Conservation (phyloP, 2,888 invertebrate species). For the Lottia gigantea region DNA sequence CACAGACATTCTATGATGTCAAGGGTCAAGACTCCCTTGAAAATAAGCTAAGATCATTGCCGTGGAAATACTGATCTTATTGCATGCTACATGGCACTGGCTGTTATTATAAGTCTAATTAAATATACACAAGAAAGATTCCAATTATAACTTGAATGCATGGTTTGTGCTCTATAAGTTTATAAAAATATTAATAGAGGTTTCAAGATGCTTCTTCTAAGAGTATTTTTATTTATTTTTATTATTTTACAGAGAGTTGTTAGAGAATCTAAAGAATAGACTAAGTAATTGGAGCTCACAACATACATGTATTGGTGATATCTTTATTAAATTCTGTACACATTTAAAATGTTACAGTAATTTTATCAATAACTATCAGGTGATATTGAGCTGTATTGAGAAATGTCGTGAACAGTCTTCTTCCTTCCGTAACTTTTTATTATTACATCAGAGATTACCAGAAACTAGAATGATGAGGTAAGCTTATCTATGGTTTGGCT, state of each 20-base stretch:
- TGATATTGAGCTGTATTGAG: conserved; percentile 60
- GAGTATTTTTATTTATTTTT: too few species aligned
- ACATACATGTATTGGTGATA: conserved; percentile 62
- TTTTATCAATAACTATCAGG: conserved; percentile 64
- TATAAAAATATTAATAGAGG: too few species aligned
- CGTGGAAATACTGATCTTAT: too few species aligned
- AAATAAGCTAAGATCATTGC: too few species aligned
- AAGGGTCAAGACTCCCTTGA: too few species aligned
- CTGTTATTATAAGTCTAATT: too few species aligned
- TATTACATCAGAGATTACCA: conserved; percentile 57
- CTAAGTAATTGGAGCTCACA: conserved; percentile 57
- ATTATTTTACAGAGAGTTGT: conserved; percentile 45
- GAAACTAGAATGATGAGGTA: conserved; percentile 63
- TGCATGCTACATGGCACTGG: too few species aligned
- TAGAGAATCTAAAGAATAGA: conserved; percentile 57
- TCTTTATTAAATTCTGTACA: conserved; percentile 62
- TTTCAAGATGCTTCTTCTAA: too few species aligned
- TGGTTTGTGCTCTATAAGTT: too few species aligned
- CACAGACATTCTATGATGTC: too few species aligned
- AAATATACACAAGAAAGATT: too few species aligned
- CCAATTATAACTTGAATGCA: too few species aligned
- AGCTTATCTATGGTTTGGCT: conserved; percentile 21
- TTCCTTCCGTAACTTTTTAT: conserved; percentile 61
- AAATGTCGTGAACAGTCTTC: conserved; percentile 59
- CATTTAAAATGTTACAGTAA: conserved; percentile 62